These are phyloP conservation scores for Mechanitis messenoides DNA, from an alignment of 2,888 invertebrate genomes.

Conservation along the genomic window DNA sequence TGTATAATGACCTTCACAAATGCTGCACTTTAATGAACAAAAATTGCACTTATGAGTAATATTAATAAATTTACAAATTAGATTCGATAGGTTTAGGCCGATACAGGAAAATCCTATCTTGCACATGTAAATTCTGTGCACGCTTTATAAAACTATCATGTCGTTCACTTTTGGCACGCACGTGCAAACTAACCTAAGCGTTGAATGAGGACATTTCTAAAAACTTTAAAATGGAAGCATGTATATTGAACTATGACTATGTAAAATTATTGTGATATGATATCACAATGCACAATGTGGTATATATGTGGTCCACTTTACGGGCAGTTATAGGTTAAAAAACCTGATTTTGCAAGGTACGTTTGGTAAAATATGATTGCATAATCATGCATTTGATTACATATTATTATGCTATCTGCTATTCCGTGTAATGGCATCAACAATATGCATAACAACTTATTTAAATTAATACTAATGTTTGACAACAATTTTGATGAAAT, in stretches of 20 bases:
- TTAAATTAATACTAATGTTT: no score
- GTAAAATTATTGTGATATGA: slow-evolving; percentile 3
- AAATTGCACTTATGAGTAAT: not conserved
- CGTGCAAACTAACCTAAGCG: slow-evolving; percentile 3
- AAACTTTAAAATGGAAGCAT: slow-evolving; percentile 4
- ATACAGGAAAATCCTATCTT: slow-evolving; percentile 6
- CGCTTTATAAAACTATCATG: slow-evolving; percentile 3
- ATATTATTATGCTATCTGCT: no score
- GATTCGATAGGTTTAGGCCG: slow-evolving; percentile 5
- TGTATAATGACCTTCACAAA: no score
- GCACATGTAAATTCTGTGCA: not conserved
- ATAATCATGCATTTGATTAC: no score
- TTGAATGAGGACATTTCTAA: slow-evolving; percentile 1
- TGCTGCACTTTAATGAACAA: no score
- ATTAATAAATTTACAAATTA: not conserved
- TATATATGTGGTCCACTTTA: slow-evolving; percentile 3
- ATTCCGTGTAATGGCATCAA: no score
- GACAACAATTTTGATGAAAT: no score
- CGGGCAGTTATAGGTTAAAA: not conserved
- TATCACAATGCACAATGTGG: not conserved
- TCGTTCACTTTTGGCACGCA: not conserved
- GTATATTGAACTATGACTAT: slow-evolving; percentile 5
- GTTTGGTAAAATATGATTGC: no score
- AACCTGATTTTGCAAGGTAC: no score
- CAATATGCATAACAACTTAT: no score